Conservation (phyloP, 2,888 invertebrate genomes). For the Dexiosoma caninum region DNA sequence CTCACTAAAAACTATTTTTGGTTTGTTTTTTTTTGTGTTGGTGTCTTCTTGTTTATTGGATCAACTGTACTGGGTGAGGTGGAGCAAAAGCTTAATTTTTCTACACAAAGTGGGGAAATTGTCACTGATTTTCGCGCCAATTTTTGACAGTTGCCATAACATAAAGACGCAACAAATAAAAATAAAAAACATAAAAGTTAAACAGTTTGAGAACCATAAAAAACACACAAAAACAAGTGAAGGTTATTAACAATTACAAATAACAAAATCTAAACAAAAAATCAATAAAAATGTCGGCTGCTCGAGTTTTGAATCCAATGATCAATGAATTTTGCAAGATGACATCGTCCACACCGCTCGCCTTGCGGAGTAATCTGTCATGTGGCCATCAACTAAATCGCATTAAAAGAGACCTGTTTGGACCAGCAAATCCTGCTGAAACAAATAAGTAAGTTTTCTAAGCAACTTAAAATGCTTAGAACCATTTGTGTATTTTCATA, state of each 20-base stretch:
- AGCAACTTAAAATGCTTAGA: not conserved
- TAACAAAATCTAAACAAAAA: constrained; percentile 22
- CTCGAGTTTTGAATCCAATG: constrained; percentile 74
- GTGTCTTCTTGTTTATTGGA: constrained; percentile 44
- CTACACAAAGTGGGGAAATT: constrained; percentile 64
- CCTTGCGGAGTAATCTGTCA: constrained; percentile 67
- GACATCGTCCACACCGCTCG: constrained; percentile 68
- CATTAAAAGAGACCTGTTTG: constrained; percentile 76
- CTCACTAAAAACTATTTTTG: constrained; percentile 33
- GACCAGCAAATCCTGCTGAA: constrained; percentile 71
- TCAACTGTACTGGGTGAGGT: constrained; percentile 60
- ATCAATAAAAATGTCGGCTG: constrained; percentile 67
- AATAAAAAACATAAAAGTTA: constrained; percentile 60
- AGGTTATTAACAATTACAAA: constrained; percentile 58
- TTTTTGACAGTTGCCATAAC: constrained; percentile 70
- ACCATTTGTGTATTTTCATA: not conserved
- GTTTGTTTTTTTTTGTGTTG: constrained; percentile 14
- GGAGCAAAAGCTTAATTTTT: constrained; percentile 56
- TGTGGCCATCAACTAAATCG: constrained; percentile 72
- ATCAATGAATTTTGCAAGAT: constrained; percentile 74
- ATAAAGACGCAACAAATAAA: constrained; percentile 47
- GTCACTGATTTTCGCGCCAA: constrained; percentile 72
- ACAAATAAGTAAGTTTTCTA: constrained; percentile 72
- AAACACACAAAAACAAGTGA: constrained; percentile 58
- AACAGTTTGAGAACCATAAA: constrained; percentile 56